Percentiles rank a stretch among this genome's conserved stretches.
Evolutionary conservation across 2,113 vertebrate genomes (phyloP).

Genomic region (Falcunculus frontatus): DNA sequence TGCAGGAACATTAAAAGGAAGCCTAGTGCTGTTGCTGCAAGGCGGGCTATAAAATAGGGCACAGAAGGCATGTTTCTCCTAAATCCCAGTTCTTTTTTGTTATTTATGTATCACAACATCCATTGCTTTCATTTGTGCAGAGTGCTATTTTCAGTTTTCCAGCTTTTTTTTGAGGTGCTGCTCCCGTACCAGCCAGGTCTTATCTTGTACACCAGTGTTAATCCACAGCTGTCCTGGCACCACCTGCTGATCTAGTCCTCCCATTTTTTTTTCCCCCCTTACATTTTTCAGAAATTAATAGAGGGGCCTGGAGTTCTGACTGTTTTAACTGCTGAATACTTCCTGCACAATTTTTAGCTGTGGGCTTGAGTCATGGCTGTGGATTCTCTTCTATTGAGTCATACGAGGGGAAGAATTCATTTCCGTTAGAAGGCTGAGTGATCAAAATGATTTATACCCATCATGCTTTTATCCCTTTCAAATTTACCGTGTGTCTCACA

Average conservation of each 20-base stretch:
- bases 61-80: neutral
- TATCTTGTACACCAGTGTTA: neutral
- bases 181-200: neutral
- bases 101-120: neutral
- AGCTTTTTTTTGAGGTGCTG: neutral
- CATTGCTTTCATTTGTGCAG: neutral
- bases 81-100: neutral
- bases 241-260: neutral
- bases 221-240: neutral
- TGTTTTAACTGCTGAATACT: neutral
- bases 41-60: neutral
- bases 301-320: neutral
- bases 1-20: neutral
- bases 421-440: neutral
- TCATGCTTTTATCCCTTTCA: neutral
- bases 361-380: neutral
- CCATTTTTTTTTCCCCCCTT: neutral
- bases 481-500: neutral
- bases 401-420: neutral
- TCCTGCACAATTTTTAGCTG: neutral
- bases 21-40: neutral
- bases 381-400: neutral
- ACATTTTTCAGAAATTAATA: neutral
- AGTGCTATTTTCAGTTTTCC: neutral
- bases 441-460: neutral